These are phyloP conservation scores for Pycnonotus jocosus DNA, from an alignment of 2,113 vertebrate species.

Conservation along the genomic window DNA sequence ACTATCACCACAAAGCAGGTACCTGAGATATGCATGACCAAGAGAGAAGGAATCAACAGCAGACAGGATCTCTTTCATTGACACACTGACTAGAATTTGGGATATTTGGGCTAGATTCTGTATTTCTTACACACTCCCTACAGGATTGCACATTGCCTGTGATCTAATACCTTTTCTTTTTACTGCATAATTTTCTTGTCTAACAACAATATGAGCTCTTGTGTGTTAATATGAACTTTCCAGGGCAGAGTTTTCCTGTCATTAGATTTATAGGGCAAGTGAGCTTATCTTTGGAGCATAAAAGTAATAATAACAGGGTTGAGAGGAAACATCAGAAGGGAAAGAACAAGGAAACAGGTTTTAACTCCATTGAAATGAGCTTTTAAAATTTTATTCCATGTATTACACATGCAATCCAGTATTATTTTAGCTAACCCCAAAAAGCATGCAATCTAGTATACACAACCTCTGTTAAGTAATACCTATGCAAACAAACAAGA, in stretches of 20 bases:
- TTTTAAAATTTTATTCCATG: not conserved
- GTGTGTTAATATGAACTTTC: not conserved
- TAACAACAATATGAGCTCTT: not conserved
- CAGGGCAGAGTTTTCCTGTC: not conserved
- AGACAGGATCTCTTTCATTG: not conserved
- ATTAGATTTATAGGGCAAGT: not conserved
- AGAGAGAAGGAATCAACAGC: not conserved
- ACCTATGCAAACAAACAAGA: not conserved
- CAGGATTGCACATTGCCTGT: not conserved
- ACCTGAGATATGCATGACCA: not conserved
- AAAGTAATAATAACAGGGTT: not conserved
- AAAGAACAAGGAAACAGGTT: not conserved
- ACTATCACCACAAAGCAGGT: not conserved
- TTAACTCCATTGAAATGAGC: not conserved
- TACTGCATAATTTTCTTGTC: not conserved
- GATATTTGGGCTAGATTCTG: not conserved
- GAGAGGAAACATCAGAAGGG: not conserved
- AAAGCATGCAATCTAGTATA: not conserved
- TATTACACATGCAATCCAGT: not conserved
- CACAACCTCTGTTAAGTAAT: not conserved
- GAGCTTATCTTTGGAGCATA: not conserved
- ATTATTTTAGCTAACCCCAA: not conserved
- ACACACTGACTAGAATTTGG: not conserved
- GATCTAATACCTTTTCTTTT: not conserved
- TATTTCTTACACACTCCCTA: not conserved